These are phyloP conservation scores for Dermatemys mawii DNA, from an alignment of 2,113 vertebrate genomes.

Conservation along the genomic window DNA sequence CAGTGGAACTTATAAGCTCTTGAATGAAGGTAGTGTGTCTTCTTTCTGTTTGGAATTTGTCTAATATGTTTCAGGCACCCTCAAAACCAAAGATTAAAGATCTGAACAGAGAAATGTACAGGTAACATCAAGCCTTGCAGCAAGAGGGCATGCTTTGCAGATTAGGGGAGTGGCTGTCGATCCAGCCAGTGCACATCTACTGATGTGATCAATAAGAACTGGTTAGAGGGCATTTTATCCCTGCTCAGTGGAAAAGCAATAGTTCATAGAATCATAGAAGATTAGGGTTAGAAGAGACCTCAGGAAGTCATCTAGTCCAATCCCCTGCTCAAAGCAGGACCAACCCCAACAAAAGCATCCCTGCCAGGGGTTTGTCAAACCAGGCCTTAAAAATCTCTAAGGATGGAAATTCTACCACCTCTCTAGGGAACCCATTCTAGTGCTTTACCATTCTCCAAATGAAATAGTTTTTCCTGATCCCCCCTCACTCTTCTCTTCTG, in stretches of 20 bases:
- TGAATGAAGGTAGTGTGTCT: background rate
- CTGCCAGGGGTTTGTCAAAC: too few relatives aligned
- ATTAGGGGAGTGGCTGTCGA: conserved; percentile 48
- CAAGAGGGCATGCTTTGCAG: conserved; percentile 72
- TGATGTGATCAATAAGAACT: rapidly evolving
- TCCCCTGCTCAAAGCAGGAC: too few relatives aligned
- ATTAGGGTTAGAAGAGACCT: too few relatives aligned
- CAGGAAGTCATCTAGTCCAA: too few relatives aligned
- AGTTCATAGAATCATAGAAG: background rate
- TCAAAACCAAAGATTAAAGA: conserved; percentile 23
- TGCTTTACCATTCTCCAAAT: too few relatives aligned
- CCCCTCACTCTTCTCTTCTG: too few relatives aligned
- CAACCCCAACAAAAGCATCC: too few relatives aligned
- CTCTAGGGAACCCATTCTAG: too few relatives aligned
- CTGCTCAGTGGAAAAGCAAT: background rate
- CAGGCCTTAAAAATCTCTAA: too few relatives aligned
- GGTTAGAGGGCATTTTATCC: rapidly evolving
- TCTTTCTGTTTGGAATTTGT: conserved; percentile 13
- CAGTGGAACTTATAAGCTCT: background rate
- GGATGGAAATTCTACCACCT: too few relatives aligned
- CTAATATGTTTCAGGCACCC: background rate
- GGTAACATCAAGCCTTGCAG: conserved; percentile 70
- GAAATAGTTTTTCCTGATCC: too few relatives aligned
- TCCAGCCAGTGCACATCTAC: background rate
- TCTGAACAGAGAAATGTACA: conserved; percentile 21